Evolutionary conservation across 2,113 vertebrate genomes (phyloP).

Genomic region (Rousettus leschenaultii): DNA sequence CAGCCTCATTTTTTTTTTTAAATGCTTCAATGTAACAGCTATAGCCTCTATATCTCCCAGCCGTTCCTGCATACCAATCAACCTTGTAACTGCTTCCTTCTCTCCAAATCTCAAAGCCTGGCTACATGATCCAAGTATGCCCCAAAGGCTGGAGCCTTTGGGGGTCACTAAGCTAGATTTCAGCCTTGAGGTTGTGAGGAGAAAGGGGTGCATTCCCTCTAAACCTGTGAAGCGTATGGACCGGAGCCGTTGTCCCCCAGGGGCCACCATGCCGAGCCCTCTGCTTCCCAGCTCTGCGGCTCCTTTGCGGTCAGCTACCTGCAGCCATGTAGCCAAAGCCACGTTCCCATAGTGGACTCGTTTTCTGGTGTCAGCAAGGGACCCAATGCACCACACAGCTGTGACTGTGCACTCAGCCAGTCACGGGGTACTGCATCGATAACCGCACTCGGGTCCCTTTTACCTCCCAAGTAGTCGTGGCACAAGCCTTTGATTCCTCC

Average conservation of each 20-base stretch:
- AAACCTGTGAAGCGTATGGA: background rate
- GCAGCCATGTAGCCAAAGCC: background rate
- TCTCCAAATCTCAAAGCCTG: background rate
- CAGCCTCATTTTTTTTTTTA: background rate
- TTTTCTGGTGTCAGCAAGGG: background rate
- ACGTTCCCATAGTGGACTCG: background rate
- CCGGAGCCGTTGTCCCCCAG: background rate
- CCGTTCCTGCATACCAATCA: background rate
- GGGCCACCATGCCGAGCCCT: background rate
- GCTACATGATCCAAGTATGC: background rate
- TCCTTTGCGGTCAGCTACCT: background rate
- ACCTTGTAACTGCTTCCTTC: background rate
- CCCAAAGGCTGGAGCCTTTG: background rate
- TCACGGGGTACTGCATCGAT: background rate
- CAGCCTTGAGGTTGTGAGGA: background rate
- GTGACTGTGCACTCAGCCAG: background rate
- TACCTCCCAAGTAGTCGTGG: background rate
- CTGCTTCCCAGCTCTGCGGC: background rate
- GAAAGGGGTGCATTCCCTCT: background rate
- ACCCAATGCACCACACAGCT: background rate
- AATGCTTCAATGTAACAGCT: background rate
- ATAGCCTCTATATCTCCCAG: background rate
- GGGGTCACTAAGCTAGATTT: background rate
- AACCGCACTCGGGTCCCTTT: background rate
- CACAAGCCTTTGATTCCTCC: background rate